Evolutionary conservation across 1,140 invertebrate species (phyloP), one percentile per base, ranked within the genome.

Genomic region (Papilio xuthus): DNA sequence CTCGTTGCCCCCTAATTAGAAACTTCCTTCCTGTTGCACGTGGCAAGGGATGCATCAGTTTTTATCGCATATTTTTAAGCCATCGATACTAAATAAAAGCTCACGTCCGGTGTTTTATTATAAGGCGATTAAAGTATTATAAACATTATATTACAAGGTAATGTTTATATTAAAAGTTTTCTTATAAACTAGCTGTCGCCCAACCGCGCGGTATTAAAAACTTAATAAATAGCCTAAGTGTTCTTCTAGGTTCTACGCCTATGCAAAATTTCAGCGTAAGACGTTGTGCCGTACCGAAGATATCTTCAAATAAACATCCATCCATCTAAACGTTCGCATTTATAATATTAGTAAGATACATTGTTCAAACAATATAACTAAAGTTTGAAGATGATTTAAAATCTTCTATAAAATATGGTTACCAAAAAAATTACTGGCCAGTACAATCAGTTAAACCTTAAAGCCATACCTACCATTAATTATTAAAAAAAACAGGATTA

Each of bases 1-100:
- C 70, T 44, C 41, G n/a, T 69, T 28, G 26, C 32, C 37, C 70
- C 37, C 70, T 42, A 71, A 71, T 71, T 71, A 80, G 83, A 85
- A 67, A 76, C 76, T 85, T 85, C 84, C 84, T 85, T 85, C 82
- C 82, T 72, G 67, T 77, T 74, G 53, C 84, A 85, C 84, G 82
- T 85, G 82, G 63, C 78, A 60, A 79, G 81, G 83, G 81, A 81
- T 63, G 77, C 67, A 12, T 23, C 56, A 13, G 56, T 60, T 60
- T 60, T 60, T 60, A 23, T n/a, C n/a, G n/a, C n/a, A n/a, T n/a
- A n/a, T n/a, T n/a, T n/a, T n/a, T 60, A 60, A 60, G 23, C 20
- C 8, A 56, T 53, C 53, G 20, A 60, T 60, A 26, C 9, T 23
- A 60, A 26, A 60, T 60, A 60, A 60, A 60, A 60, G 56, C 23